Evolutionary conservation across 1,140 invertebrate genomes (phyloP).

Genomic region (Dysdera silvatica): DNA sequence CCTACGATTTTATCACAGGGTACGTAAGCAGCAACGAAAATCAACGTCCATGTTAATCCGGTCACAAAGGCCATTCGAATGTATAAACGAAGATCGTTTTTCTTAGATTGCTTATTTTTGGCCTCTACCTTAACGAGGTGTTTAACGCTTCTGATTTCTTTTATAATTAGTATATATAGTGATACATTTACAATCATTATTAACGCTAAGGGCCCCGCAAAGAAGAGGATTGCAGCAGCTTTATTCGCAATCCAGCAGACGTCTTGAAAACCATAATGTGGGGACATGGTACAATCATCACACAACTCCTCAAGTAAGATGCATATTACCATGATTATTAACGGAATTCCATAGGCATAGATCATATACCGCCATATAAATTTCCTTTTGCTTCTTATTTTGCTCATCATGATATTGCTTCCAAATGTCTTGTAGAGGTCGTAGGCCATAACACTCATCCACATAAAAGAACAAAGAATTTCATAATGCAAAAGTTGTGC

Average conservation of each 20-base stretch:
- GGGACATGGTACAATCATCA: slow-evolving; percentile 19
- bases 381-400: slow-evolving; percentile 29
- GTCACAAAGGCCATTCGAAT: slow-evolving; percentile 44
- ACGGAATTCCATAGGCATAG: slow-evolving; percentile 42
- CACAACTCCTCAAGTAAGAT: slow-evolving; percentile 38
- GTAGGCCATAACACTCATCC: slow-evolving; percentile 35
- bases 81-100: slow-evolving; percentile 43
- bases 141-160: slow-evolving; percentile 38
- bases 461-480: slow-evolving; percentile 28
- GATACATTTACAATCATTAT: slow-evolving; percentile 41
- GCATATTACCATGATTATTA: slow-evolving; percentile 39
- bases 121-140: slow-evolving; percentile 15
- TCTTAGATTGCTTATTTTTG: slow-evolving; percentile 31
- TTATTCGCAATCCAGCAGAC: slow-evolving; percentile 45
- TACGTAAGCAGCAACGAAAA: slow-evolving; percentile 40
- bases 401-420: slow-evolving; percentile 1
- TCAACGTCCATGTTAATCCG: slow-evolving; percentile 47
- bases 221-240: slow-evolving; percentile 40
- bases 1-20: slow-evolving; percentile 33
- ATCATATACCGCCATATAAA: slow-evolving; percentile 39
- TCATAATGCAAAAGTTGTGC: slow-evolving; percentile 21
- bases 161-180: slow-evolving; percentile 43
- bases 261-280: slow-evolving; percentile 11
- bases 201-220: slow-evolving; percentile 42
- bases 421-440: slow-evolving; percentile 33